Conservation (phyloP, 1,140 invertebrate genomes). For the Trachelipus rathkii region DNA sequence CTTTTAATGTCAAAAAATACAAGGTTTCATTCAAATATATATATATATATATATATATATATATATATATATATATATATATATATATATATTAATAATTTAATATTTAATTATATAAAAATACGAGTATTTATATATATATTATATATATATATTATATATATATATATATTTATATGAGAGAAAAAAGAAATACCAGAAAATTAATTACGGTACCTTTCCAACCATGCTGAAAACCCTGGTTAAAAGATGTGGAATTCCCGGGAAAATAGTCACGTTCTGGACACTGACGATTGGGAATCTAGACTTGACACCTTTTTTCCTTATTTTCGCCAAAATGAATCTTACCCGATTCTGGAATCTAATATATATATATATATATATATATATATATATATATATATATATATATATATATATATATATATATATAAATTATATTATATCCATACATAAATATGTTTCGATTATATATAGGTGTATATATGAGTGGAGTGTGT, state of each 20-base stretch:
- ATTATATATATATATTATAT: too few species aligned
- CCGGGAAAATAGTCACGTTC: conserved; percentile 76
- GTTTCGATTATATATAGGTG: background rate
- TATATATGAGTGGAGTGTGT: too few species aligned
- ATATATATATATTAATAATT: background rate
- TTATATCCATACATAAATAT: too few species aligned
- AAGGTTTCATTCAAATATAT: background rate
- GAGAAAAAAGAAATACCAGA: too few species aligned
- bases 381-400: background rate
- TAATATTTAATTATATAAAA: too few species aligned
- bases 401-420: conserved; percentile 6
- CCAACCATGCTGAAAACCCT: conserved; percentile 56
- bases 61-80: background rate
- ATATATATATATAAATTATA: background rate
- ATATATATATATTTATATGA: too few species aligned
- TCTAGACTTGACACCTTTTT: conserved; percentile 48
- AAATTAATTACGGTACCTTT: too few species aligned
- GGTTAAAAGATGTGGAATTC: conserved; percentile 65
- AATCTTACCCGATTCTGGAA: conserved; percentile 45
- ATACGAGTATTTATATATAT: too few species aligned
- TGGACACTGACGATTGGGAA: conserved; percentile 64
- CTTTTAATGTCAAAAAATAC: background rate
- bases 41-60: background rate
- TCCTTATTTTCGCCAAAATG: conserved; percentile 46
- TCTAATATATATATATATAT: conserved; percentile 41